phyloP scores from a whole-genome alignment of 2,888 invertebrate genomes.

The Ennomos quercinarius region DNA sequence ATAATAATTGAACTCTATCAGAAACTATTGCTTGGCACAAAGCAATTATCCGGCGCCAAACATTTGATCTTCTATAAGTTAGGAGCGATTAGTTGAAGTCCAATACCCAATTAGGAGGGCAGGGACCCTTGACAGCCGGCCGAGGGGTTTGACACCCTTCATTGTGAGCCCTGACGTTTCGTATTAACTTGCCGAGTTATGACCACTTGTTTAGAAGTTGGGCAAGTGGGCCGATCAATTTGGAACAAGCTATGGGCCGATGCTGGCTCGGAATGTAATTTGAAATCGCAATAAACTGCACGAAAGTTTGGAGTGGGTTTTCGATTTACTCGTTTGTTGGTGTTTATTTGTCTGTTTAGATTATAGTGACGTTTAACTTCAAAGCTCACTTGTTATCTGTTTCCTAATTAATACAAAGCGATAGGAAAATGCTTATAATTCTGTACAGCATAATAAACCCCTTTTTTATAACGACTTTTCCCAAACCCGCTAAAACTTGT shows the following conservation, averaged over 20 bases:
- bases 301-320: too few species aligned
- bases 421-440: too few species aligned
- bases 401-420: too few species aligned
- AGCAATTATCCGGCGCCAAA: conserved; percentile 23
- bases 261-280: conserved; percentile 6
- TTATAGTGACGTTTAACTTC: too few species aligned
- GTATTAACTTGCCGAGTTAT: conserved; percentile 34
- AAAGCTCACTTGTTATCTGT: too few species aligned
- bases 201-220: conserved; percentile 28
- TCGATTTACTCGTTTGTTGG: too few species aligned
- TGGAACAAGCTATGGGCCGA: conserved; percentile 9
- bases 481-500: too few species aligned
- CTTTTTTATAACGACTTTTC: too few species aligned
- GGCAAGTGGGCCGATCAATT: conserved; percentile 22
- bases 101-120: conserved; percentile 34
- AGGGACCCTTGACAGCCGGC: conserved; percentile 17
- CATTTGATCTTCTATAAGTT: conserved; percentile 25
- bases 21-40: conserved; percentile 20
- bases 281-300: conserved; percentile 16
- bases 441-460: too few species aligned
- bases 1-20: conserved; percentile 11
- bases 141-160: conserved; percentile 28
- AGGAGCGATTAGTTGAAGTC: conserved; percentile 26
- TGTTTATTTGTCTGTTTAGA: too few species aligned
- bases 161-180: conserved; percentile 21